phyloP scores from a whole-genome alignment of 2,888 invertebrate species.

The Thyatira batis region DNA sequence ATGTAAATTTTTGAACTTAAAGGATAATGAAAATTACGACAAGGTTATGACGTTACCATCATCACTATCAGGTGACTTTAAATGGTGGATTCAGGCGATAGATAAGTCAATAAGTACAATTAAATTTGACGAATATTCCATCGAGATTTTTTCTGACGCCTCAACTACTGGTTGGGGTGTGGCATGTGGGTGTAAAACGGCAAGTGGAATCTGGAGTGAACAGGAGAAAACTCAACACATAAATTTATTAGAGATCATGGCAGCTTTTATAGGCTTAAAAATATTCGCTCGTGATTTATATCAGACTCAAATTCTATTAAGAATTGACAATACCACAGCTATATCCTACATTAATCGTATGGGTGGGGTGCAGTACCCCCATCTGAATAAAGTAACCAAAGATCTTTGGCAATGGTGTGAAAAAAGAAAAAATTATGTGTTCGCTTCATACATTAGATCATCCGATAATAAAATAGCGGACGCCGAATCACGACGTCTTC shows the following conservation, averaged over 20 bases:
- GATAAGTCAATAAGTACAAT: background rate
- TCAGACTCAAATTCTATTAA: conserved; percentile 7
- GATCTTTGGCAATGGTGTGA: conserved; percentile 23
- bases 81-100: conserved; percentile 8
- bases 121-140: background rate
- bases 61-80: conserved; percentile 1
- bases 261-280: conserved; percentile 10
- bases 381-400: conserved; percentile 12
- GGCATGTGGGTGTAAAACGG: conserved; percentile 5
- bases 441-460: conserved; percentile 22
- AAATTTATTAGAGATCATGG: conserved; percentile 12
- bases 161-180: conserved; percentile 11
- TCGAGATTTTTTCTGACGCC: conserved; percentile 12
- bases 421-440: conserved; percentile 10
- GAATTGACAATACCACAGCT: conserved; percentile 16
- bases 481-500: conserved; percentile 10
- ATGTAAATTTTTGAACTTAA: conserved; percentile 17
- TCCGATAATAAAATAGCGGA: conserved; percentile 19
- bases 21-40: conserved; percentile 15
- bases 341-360: conserved; percentile 11
- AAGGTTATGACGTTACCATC: conserved; percentile 4
- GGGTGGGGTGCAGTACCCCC: conserved; percentile 12
- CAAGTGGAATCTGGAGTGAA: conserved; percentile 10
- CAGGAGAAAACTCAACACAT: conserved; percentile 3
- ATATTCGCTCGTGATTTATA: conserved; percentile 6